Evolutionary conservation across 2,113 vertebrate species (phyloP).

Genomic region (Steatornis caripensis): DNA sequence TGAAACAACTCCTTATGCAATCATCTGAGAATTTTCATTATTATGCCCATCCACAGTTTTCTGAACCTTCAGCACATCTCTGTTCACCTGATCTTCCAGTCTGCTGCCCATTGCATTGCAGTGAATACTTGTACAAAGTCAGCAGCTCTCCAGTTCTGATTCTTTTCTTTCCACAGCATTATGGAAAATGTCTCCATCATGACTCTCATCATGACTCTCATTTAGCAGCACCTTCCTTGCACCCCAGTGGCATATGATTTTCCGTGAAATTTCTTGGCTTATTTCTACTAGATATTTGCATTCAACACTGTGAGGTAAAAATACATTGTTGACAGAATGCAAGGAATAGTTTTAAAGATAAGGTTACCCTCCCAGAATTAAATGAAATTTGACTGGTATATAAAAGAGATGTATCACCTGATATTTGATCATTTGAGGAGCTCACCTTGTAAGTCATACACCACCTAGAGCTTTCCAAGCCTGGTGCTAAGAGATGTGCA

Average conservation of each 20-base stretch:
- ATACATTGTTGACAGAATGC: neutral
- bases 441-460: neutral
- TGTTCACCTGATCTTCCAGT: neutral
- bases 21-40: neutral
- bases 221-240: neutral
- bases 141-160: neutral
- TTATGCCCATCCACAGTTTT: neutral
- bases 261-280: neutral
- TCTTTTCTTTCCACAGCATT: neutral
- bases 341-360: neutral
- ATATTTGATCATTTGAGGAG: neutral
- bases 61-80: neutral
- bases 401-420: neutral
- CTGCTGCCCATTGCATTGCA: neutral
- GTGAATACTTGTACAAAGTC: neutral
- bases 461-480: neutral
- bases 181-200: neutral
- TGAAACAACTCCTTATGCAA: neutral
- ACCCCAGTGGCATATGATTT: neutral
- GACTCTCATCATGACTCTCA: neutral
- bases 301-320: neutral
- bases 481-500: neutral
- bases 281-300: neutral
- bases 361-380: neutral
- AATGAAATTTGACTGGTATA: neutral